Evolutionary conservation across 2,797 vertebrate species (phyloP).

Genomic region (Jordanella pulchra): DNA sequence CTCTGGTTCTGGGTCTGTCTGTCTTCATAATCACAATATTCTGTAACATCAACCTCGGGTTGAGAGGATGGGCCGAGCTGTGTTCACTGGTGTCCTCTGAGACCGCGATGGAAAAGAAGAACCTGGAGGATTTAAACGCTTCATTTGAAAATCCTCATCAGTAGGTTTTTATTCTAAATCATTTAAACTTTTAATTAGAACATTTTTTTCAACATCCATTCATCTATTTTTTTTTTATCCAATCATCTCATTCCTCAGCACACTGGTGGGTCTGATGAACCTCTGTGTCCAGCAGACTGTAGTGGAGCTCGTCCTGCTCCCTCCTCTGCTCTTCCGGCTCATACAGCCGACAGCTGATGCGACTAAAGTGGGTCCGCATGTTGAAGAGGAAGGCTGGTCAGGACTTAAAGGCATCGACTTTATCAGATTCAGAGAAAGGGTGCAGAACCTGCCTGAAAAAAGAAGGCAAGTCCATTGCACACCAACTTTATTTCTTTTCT

Average conservation of each 20-base stretch:
- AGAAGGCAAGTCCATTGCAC: constrained; percentile 45
- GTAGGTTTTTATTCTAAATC: constrained; percentile 51
- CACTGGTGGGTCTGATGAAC: constrained; percentile 64
- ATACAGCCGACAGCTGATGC: constrained; percentile 29
- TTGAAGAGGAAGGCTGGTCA: constrained; percentile 67
- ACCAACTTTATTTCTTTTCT: not conserved
- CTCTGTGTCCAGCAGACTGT: not conserved
- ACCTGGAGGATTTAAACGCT: constrained; percentile 22
- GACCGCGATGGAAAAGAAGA: constrained; percentile 4
- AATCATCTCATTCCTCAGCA: constrained; percentile 40
- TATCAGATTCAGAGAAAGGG: constrained; percentile 40
- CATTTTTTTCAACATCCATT: not conserved
- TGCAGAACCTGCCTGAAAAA: constrained; percentile 20
- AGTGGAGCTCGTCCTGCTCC: constrained; percentile 71
- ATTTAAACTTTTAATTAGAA: not conserved
- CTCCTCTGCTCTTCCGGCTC: constrained; percentile 70
- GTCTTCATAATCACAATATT: constrained; percentile 51
- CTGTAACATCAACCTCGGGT: not conserved
- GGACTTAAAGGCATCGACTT: not conserved
- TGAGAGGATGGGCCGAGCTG: constrained; percentile 59
- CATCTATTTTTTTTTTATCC: not conserved
- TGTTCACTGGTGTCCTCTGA: constrained; percentile 64
- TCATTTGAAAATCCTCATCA: fast-evolving
- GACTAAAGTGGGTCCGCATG: constrained; percentile 22
- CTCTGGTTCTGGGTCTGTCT: constrained; percentile 61